Base-by-base conservation (phyloP, 2,888 invertebrate species). In the Mongoloraphidia duomilia region DNA sequence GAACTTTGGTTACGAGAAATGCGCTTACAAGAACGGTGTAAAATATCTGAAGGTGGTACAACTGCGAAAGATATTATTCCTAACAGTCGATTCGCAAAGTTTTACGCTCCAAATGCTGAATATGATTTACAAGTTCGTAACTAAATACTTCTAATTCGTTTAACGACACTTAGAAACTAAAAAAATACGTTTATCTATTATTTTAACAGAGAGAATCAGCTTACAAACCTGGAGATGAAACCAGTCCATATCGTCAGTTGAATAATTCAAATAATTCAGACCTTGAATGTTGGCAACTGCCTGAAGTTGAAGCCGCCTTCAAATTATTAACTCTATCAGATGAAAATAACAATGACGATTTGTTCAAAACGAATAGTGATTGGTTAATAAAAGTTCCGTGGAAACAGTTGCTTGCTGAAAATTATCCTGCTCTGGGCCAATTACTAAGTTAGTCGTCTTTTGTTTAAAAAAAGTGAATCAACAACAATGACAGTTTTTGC, bases 221-320 rank as follows among this genome's bases (percentile, higher is more conserved):
- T 3, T 26, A 26, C 6, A 26, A 26, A 26, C 26, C 26, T 6
- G 26, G 26, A 6, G 26, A 26, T 26, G 26, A 26, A 26, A 26
- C 26, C 26, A 26, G 26, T 26, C 6, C 26, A 26, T 26, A 26
- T 26, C 26, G 26, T 26, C 26, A 26, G 5, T 26, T 26, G 26
- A 35, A 33, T 34, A 34, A 44, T 34, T 14, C 35, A 8, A 14
- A 34, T 12, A 34, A 44, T 11, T 34, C 11, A 26, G 34, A 44
- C 34, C n/a, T 44, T 2, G 44, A 44, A 34, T 44, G 44, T n/a
- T 44, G 44, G 44, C 44, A 44, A 44, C 2, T 44, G 33, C 44
- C 44, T 6, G 44, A 44, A 14, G 44, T 44, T 33, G 44, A 44
- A 34, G 34, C 34, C 12, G 34, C 14, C 12, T 44, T 44, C 35